Evolutionary conservation across 92 coral and sea anemone genomes (phyloP).

Genomic region (Plumapathes pennacea): DNA sequence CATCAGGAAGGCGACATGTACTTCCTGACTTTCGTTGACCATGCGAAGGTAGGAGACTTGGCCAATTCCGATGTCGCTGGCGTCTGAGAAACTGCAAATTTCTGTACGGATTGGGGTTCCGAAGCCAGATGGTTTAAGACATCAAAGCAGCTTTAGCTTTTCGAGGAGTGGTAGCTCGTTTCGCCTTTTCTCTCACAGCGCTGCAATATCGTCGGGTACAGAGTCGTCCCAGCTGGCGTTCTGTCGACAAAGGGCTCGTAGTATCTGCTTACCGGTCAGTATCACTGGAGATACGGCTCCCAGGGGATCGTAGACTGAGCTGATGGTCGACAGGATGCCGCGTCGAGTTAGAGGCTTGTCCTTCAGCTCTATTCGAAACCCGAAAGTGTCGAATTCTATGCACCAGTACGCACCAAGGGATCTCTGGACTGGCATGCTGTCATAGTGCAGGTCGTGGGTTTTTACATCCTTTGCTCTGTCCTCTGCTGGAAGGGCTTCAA

Average conservation of each 20-base stretch:
- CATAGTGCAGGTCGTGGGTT: constrained; percentile 26
- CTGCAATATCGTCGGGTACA: constrained; percentile 21
- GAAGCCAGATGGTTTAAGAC: constrained; percentile 25
- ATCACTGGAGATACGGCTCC: constrained; percentile 29
- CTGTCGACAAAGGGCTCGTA: constrained; percentile 24
- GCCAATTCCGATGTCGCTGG: constrained; percentile 24
- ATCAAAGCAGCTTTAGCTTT: constrained; percentile 13
- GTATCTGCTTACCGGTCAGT: constrained; percentile 27
- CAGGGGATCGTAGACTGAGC: constrained; percentile 35
- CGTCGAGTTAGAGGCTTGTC: constrained; percentile 36
- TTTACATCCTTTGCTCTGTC: constrained; percentile 33
- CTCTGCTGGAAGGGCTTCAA: constrained; percentile 14
- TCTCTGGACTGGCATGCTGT: constrained; percentile 33
- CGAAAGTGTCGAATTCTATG: constrained; percentile 38
- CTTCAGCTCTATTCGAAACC: constrained; percentile 38
- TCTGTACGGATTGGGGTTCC: not conserved
- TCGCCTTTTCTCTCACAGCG: constrained; percentile 35
- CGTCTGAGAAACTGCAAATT: constrained; percentile 39
- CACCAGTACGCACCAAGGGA: constrained; percentile 39
- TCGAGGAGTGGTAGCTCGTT: constrained; percentile 15
- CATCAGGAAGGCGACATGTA: constrained; percentile 22
- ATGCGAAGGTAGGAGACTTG: constrained; percentile 26
- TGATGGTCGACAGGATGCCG: constrained; percentile 30
- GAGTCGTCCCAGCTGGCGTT: constrained; percentile 42
- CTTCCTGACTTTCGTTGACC: constrained; percentile 11